Evolutionary conservation across 2,888 invertebrate genomes (phyloP), one percentile per base, ranked within the genome.

Genomic region (Agonopterix alstromeriana): DNA sequence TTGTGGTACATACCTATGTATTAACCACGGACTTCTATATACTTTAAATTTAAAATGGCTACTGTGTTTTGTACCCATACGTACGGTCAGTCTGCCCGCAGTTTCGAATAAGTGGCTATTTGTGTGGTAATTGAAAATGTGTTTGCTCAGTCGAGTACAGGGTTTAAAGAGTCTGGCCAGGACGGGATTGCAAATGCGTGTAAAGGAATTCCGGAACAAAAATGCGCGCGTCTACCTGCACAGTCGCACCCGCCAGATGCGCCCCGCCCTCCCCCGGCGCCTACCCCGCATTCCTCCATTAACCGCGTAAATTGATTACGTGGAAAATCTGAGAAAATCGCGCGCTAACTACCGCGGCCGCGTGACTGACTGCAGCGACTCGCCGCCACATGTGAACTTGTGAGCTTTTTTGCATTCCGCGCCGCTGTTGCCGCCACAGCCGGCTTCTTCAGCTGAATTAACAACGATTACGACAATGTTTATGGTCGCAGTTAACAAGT

Each of bases 251-350:
- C 70, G 69, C 70, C 79, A 75, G 77, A 73, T 75, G 77, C 67
- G 63, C 61, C 58, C 48, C 54, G 56, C 48, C 58, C 61, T 61
- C 61, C 49, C 60, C 56, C 48, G 60, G 59, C 55, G 63, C 52
- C 65, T 66, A 72, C 57, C 61, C 67, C 69, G 71, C 65, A 66
- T 38, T 42, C 42, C 42, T 10, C 38, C 38, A 43, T 38, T 42
- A 75, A 75, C 69, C 68, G 69, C 75, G 80, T 78, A 80, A 86
- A 85, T 82, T 81, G 79, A 79, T 83, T 85, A 82, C 78, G 73
- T 74, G 81, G 84, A 86, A 86, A 86, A 86, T 78, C 76, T 72
- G 73, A 82, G 86, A 81, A 86, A 86, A 86, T 77, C 70, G 65
- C 75, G 61, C 67, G 68, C 65, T 74, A 82, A 82, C 67, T 73